A percentile compares a stretch with the other conserved stretches of the same genome.
Conservation (phyloP, 2,113 vertebrate genomes). For the Chauna torquata region DNA sequence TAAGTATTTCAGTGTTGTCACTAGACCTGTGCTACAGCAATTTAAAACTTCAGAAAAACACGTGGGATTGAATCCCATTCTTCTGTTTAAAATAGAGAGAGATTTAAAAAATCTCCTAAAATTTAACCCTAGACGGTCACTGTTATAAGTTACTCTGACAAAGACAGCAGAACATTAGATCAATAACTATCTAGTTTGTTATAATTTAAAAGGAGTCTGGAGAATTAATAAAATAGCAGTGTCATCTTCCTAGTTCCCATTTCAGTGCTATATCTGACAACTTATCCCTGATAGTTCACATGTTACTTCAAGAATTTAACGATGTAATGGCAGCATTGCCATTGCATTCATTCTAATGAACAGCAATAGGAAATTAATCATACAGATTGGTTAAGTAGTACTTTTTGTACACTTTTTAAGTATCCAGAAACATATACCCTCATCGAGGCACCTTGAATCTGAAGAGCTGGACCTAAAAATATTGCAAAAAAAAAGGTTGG, state of each 20-base stretch:
- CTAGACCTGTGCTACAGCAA: constrained; percentile 37
- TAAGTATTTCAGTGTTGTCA: constrained; percentile 52
- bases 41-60: constrained; percentile 48
- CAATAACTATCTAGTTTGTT: neutral
- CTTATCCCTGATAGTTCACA: neutral
- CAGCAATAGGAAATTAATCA: neutral
- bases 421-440: neutral
- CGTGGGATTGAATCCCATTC: neutral
- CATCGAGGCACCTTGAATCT: neutral
- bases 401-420: neutral
- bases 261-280: neutral
- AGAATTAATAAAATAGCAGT: neutral
- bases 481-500: neutral
- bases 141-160: neutral
- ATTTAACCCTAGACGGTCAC: neutral
- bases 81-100: neutral
- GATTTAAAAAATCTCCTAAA: neutral
- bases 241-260: neutral
- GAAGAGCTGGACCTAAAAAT: neutral
- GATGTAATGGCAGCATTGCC: neutral
- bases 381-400: neutral
- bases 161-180: neutral
- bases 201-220: neutral
- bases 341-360: neutral
- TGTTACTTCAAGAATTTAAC: neutral